Evolutionary conservation across 1,140 invertebrate genomes (phyloP).

Genomic region (Leucophenga varia): DNA sequence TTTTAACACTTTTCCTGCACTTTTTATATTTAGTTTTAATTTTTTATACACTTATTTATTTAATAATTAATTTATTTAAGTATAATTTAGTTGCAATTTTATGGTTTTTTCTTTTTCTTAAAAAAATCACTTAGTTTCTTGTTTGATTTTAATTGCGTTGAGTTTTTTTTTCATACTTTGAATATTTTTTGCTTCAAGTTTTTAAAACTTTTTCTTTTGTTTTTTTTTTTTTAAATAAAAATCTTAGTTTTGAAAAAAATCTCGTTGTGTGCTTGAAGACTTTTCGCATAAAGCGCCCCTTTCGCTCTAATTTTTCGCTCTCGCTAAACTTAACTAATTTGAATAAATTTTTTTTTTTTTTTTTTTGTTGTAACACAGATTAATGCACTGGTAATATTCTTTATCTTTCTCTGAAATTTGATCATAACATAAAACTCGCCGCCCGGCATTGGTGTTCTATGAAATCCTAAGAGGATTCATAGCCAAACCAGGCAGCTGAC

Average conservation of each 20-base stretch:
- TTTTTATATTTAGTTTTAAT: conserved; percentile 28
- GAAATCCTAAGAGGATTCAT: conserved; percentile 49
- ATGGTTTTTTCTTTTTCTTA: conserved; percentile 27
- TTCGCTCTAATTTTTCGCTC: neutral
- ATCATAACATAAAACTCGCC: conserved; percentile 23
- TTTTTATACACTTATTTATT: conserved; percentile 14
- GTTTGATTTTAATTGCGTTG: conserved; percentile 52
- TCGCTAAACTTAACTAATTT: conserved; percentile 19
- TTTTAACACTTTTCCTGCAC: conserved; percentile 38
- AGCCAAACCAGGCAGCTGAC: conserved; percentile 54
- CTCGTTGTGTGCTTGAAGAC: neutral
- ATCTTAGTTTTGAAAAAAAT: neutral
- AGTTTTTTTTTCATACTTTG: conserved; percentile 16
- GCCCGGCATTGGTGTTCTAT: conserved; percentile 17
- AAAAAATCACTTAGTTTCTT: conserved; percentile 55
- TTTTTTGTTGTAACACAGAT: conserved; percentile 44
- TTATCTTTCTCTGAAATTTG: conserved; percentile 15
- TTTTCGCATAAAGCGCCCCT: neutral
- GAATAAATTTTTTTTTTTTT: conserved; percentile 9
- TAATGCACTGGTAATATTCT: conserved; percentile 51
- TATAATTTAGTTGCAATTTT: conserved; percentile 14
- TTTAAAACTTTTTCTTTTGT: conserved; percentile 33
- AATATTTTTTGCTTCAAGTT: conserved; percentile 34
- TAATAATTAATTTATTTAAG: conserved; percentile 28
- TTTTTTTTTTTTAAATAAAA: conserved; percentile 3